A percentile compares a stretch with the other conserved stretches of the same genome.
These are phyloP conservation scores for Drosophila elegans DNA, from an alignment of 1,140 invertebrate species.

Conservation along the genomic window DNA sequence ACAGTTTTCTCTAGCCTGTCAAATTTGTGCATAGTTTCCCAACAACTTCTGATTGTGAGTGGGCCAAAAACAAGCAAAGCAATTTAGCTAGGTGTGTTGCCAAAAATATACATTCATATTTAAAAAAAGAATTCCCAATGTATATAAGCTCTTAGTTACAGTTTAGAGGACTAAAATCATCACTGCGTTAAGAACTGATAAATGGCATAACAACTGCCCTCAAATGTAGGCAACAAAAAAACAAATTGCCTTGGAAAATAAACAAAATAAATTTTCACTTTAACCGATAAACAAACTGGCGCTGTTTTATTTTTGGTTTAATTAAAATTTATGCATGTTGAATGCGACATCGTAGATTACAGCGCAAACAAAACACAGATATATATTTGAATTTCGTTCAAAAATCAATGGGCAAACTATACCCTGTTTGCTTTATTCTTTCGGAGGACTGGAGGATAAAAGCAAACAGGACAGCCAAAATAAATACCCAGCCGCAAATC, in stretches of 20 bases:
- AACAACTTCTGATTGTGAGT: slow-evolving; percentile 12
- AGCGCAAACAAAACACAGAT: slow-evolving; percentile 6
- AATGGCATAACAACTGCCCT: slow-evolving; percentile 3
- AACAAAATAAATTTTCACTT: slow-evolving; percentile 54
- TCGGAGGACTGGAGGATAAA: slow-evolving; percentile 6
- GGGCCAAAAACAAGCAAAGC: not conserved
- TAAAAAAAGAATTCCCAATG: not conserved
- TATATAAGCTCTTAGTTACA: not conserved
- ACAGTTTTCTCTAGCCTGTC: slow-evolving; percentile 25
- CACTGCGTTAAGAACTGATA: slow-evolving; percentile 44
- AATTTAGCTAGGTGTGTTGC: slow-evolving; percentile 7
- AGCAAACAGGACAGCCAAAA: slow-evolving; percentile 54
- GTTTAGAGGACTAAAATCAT: slow-evolving; percentile 13
- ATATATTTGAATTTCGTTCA: slow-evolving; percentile 36
- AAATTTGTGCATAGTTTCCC: slow-evolving; percentile 53
- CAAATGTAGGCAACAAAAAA: slow-evolving; percentile 26
- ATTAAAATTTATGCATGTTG: slow-evolving; percentile 78
- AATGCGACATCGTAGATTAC: slow-evolving; percentile 68
- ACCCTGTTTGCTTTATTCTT: slow-evolving; percentile 39
- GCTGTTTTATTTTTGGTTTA: slow-evolving; percentile 49
- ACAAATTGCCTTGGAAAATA: slow-evolving; percentile 12
- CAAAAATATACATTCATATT: not conserved
- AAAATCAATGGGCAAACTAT: slow-evolving; percentile 57
- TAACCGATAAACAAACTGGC: slow-evolving; percentile 24
- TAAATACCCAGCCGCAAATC: slow-evolving; percentile 77